Evolutionary conservation across 2,113 vertebrate species (phyloP).

Genomic region (Pteronura brasiliensis): DNA sequence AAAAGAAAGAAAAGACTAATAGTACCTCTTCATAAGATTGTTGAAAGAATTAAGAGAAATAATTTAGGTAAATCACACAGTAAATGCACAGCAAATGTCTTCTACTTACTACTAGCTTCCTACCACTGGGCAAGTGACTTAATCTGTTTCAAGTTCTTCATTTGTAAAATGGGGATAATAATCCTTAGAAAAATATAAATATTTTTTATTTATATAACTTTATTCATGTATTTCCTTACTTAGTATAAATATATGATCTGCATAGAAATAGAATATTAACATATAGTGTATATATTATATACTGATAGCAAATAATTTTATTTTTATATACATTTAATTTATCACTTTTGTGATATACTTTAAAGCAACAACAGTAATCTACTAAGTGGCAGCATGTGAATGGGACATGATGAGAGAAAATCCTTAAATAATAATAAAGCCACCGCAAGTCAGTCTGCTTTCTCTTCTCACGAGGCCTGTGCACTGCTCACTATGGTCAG

Average conservation of each 20-base stretch:
- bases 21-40: neutral
- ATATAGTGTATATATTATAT: neutral
- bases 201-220: neutral
- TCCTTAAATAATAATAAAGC: neutral
- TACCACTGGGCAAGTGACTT: neutral
- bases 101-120: neutral
- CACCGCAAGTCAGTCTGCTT: neutral
- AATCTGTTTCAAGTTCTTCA: neutral
- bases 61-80: neutral
- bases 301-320: neutral
- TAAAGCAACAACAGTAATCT: neutral
- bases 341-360: neutral
- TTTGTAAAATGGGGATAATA: neutral
- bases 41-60: conserved; percentile 23
- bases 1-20: neutral
- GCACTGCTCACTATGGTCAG: neutral
- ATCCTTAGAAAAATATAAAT: neutral
- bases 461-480: neutral
- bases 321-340: neutral
- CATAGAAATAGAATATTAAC: neutral
- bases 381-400: neutral
- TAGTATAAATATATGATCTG: neutral
- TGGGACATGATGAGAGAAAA: neutral
- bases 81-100: neutral
- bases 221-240: neutral